phyloP scores from a whole-genome alignment of 2,797 vertebrate species.

The Phoebastria nigripes region DNA sequence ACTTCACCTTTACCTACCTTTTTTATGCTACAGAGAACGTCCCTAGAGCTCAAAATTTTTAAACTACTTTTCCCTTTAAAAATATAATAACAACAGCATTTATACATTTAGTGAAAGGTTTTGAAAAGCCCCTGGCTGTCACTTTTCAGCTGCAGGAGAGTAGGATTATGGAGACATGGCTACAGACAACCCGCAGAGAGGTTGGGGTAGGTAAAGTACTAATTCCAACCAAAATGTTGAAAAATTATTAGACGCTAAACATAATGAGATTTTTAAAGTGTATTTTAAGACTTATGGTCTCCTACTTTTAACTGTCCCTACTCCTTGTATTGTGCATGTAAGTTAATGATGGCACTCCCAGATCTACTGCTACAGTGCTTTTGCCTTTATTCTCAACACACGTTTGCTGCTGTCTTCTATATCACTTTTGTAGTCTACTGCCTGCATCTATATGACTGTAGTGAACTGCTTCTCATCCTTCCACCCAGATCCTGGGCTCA shows the following conservation, averaged over 20 bases:
- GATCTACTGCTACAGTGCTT: background rate
- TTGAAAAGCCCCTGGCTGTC: background rate
- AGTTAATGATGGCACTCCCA: background rate
- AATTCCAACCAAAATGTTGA: background rate
- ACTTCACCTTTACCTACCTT: background rate
- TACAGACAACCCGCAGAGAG: background rate
- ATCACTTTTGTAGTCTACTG: background rate
- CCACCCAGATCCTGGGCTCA: background rate
- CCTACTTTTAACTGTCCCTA: background rate
- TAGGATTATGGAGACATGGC: background rate
- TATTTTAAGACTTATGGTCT: background rate
- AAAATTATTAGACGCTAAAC: background rate
- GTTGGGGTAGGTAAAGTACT: background rate
- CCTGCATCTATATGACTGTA: background rate
- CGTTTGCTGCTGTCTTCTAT: fast-evolving
- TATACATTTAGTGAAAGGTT: background rate
- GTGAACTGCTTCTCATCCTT: background rate
- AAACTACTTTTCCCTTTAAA: background rate
- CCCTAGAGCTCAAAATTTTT: background rate
- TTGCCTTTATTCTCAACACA: background rate
- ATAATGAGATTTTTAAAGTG: background rate
- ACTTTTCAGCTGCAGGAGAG: background rate
- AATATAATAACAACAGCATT: background rate
- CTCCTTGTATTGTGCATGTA: background rate
- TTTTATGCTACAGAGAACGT: background rate